phyloP scores from a whole-genome alignment of 2,113 vertebrate genomes.

The Delphinus delphis region DNA sequence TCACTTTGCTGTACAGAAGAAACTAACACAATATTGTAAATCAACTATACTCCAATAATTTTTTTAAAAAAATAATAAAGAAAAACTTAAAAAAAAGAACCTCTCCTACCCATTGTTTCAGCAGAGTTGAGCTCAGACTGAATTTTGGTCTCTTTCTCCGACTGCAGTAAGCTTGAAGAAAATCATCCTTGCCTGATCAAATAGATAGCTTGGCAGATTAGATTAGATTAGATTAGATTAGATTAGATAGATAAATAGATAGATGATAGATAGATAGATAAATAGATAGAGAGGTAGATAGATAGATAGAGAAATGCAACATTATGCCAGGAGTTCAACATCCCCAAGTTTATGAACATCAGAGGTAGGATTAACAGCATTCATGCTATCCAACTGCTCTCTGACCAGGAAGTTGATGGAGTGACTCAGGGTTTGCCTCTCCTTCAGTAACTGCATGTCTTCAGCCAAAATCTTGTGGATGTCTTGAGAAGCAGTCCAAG shows the following conservation, averaged over 20 bases:
- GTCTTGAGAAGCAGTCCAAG: slow-evolving; percentile 84
- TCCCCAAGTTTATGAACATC: slow-evolving; percentile 79
- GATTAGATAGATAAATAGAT: neutral
- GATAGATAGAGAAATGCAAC: neutral
- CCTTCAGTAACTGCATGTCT: slow-evolving; percentile 84
- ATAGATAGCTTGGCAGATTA: too few species aligned
- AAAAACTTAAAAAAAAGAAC: too few species aligned
- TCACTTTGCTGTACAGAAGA: neutral
- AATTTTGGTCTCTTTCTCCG: neutral
- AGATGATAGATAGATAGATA: neutral
- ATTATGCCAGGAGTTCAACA: slow-evolving; percentile 86
- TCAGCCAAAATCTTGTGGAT: slow-evolving; percentile 85
- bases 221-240: too few species aligned
- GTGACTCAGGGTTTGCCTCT: slow-evolving; percentile 82
- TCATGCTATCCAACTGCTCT: slow-evolving; percentile 88
- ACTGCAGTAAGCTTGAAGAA: neutral
- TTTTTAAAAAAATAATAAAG: too few species aligned
- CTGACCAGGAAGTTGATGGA: slow-evolving; percentile 75
- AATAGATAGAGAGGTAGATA: neutral
- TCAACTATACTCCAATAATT: neutral
- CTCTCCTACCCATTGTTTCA: neutral
- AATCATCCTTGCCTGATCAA: neutral
- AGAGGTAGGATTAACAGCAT: slow-evolving; percentile 86
- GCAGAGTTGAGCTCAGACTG: neutral
- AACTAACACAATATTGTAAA: neutral